These are phyloP conservation scores for Plutomurus gul DNA, from an alignment of 1,140 invertebrate species.

Conservation along the genomic window DNA sequence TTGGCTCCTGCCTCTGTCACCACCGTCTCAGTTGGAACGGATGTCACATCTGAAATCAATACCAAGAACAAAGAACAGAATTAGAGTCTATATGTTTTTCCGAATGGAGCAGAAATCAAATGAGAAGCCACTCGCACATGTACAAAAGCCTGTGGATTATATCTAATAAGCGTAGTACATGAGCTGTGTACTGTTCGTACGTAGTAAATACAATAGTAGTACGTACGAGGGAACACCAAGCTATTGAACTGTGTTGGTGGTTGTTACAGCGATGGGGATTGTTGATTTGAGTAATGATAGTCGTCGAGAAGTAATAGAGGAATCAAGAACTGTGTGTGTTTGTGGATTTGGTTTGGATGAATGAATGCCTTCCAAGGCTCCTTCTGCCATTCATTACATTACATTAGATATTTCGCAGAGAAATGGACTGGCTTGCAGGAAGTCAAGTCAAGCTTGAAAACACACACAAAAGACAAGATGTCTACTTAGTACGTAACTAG, in stretches of 20 bases:
- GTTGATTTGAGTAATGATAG: too few relatives aligned
- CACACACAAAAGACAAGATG: too few relatives aligned
- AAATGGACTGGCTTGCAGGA: background rate
- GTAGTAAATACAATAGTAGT: too few relatives aligned
- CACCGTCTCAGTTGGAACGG: slow-evolving; percentile 63
- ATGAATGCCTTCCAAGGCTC: background rate
- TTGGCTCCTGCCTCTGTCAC: slow-evolving; percentile 69
- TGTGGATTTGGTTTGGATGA: background rate
- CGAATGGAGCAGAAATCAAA: background rate
- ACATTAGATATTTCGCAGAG: slow-evolving; percentile 3
- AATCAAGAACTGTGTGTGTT: background rate
- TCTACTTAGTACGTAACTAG: too few relatives aligned
- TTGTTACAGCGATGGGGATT: too few relatives aligned
- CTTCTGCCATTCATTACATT: background rate
- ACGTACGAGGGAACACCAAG: background rate
- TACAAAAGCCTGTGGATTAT: too few relatives aligned
- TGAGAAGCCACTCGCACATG: background rate
- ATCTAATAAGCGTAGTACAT: too few relatives aligned
- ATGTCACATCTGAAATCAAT: slow-evolving; percentile 60
- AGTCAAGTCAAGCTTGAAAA: too few relatives aligned
- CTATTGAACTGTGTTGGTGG: too few relatives aligned
- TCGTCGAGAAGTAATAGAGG: too few relatives aligned
- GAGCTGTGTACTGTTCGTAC: too few relatives aligned
- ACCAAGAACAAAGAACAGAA: slow-evolving; percentile 19
- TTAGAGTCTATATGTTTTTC: background rate